These are phyloP conservation scores for Centrocercus urophasianus DNA, from an alignment of 2,113 vertebrate genomes.

Conservation along the genomic window DNA sequence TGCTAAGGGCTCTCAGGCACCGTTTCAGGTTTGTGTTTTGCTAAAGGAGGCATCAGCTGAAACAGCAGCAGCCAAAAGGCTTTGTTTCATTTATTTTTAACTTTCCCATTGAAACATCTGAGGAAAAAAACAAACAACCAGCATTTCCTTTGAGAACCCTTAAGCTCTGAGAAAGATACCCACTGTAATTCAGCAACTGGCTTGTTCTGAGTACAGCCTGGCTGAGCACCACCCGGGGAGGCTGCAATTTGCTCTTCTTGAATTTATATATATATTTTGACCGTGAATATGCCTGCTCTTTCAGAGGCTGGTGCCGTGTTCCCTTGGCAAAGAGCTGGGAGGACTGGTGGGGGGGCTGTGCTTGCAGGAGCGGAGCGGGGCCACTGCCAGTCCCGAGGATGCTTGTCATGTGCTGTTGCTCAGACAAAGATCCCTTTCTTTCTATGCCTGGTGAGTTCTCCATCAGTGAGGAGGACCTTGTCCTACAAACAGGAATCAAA, in stretches of 20 bases:
- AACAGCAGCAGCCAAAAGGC: slow-evolving; percentile 17
- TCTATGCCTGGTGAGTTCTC: background rate
- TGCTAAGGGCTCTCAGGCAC: slow-evolving; percentile 19
- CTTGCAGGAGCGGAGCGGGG: background rate
- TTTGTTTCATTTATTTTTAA: slow-evolving; percentile 60
- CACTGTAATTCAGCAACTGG: slow-evolving; percentile 14
- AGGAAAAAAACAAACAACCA: background rate
- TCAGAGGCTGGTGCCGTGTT: background rate
- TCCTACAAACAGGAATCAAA: slow-evolving; percentile 49
- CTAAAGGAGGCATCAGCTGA: slow-evolving; percentile 33
- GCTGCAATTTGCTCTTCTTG: background rate
- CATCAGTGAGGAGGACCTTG: slow-evolving; percentile 41
- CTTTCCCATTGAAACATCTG: slow-evolving; percentile 34
- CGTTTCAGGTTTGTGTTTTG: background rate
- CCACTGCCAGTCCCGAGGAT: background rate
- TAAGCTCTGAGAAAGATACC: slow-evolving; percentile 13
- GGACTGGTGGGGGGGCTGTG: background rate
- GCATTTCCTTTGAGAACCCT: background rate
- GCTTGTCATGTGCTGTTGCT: slow-evolving; percentile 42
- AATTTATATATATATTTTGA: background rate
- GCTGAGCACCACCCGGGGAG: background rate
- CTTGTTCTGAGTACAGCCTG: background rate
- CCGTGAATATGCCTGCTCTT: background rate
- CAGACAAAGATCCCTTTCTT: slow-evolving; percentile 65
- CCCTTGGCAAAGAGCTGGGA: background rate